Base-by-base conservation (phyloP, 2,113 vertebrate genomes). In the Datnioides undecimradiatus region DNA sequence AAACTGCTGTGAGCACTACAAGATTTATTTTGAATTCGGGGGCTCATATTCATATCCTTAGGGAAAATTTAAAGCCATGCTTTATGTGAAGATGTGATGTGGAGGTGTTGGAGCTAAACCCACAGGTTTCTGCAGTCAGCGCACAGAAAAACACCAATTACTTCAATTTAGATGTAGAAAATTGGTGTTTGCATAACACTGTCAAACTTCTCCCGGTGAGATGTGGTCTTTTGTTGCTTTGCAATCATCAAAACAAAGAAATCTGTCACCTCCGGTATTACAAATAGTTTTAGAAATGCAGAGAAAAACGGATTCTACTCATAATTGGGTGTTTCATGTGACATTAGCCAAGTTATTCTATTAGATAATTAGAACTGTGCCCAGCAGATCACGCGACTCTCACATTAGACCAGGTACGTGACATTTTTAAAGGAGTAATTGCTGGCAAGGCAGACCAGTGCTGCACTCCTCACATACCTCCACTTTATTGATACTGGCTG, bases 181-280 rank as follows among this genome's bases (percentile, higher is more conserved):
- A 8, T n/a, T 23, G 52, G 23, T 34, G 46, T 68, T 75, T 78
- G 23, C 23, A 23, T n/a, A 52, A 70, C 29, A 43, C 49, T 6
- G 23, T 12, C 2, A 41, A n/a, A 59, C 49, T 64, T 8, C 23
- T 19, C 40, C 21, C 54, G 10, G 19, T 59, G 17, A n/a, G 31
- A 70, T 27, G 4, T 5, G 6, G 25, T 11, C 1, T 29, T 40
- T 25, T 49, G 7, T 23, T 57, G 59, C 19, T 2, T 69, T 8
- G 25, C 46, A 54, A 0, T 43, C 10, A 51, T 52, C 1, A 36
- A 62, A 29, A 46, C 1, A 5, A 25, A 60, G 8, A 33, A 6
- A 43, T 12, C 36, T 54, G 16, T 25, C 45, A 21, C 49, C n/a
- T 14, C 23, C 17, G 16, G 51, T 11, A 16, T 17, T 12, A 45